Evolutionary conservation across 2,888 invertebrate species (phyloP).

Genomic region (Drosophila yooni): DNA sequence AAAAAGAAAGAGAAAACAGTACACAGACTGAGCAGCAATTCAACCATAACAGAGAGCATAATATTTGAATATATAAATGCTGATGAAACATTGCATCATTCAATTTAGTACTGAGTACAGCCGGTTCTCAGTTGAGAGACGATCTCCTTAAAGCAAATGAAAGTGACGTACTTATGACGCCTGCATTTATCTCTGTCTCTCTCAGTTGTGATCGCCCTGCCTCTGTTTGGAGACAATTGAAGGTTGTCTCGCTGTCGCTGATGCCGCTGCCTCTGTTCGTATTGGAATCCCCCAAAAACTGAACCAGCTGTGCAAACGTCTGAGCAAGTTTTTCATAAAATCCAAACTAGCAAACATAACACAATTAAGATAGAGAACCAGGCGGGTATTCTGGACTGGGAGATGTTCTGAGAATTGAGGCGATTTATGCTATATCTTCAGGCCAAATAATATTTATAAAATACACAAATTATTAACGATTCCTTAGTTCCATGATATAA

Average conservation of each 20-base stretch:
- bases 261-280: slow-evolving; percentile 8
- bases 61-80: background rate
- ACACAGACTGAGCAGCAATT: background rate
- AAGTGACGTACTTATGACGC: slow-evolving; percentile 60
- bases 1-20: background rate
- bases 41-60: slow-evolving; percentile 37
- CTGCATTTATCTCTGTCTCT: slow-evolving; percentile 20
- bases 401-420: slow-evolving; percentile 9
- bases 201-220: background rate
- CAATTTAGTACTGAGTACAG: slow-evolving; percentile 33
- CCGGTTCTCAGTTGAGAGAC: slow-evolving; percentile 14
- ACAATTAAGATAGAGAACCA: slow-evolving; percentile 3
- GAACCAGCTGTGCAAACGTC: slow-evolving; percentile 44
- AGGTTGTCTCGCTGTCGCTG: slow-evolving; percentile 40
- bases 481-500: too few species aligned
- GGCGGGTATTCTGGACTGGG: slow-evolving; percentile 2
- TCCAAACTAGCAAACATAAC: slow-evolving; percentile 28
- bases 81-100: slow-evolving; percentile 82
- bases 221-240: slow-evolving; percentile 43
- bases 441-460: background rate
- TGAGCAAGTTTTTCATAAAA: slow-evolving; percentile 56
- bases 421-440: background rate
- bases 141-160: slow-evolving; percentile 40
- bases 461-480: background rate
- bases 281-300: slow-evolving; percentile 48